A percentile compares a stretch with the other conserved stretches of the same genome.
Conservation (phyloP, 2,888 invertebrate genomes). For the Agrilus mali region DNA sequence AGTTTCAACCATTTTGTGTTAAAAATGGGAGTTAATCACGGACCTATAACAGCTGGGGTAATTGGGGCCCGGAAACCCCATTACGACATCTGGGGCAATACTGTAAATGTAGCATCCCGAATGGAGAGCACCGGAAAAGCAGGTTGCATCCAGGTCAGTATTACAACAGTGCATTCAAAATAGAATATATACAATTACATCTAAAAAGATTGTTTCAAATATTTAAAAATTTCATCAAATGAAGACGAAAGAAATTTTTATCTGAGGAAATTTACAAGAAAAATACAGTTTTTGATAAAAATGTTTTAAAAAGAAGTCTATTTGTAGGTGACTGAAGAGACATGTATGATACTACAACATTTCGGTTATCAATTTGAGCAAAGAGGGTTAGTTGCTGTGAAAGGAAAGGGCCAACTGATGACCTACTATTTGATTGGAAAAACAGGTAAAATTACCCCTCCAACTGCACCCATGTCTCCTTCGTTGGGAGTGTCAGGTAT, state of each 20-base stretch:
- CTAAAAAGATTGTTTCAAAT: no score
- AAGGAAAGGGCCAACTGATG: conserved; percentile 93
- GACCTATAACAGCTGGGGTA: conserved; percentile 90
- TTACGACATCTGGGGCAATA: conserved; percentile 95
- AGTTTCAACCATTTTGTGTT: conserved; percentile 91
- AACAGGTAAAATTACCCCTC: conserved; percentile 31
- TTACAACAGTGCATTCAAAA: conserved; percentile 3
- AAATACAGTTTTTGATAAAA: no score
- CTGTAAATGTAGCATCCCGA: conserved; percentile 91
- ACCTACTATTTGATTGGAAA: conserved; percentile 78
- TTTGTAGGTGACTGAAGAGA: conserved; percentile 84
- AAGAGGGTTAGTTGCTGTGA: conserved; percentile 87
- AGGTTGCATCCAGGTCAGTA: conserved; percentile 75
- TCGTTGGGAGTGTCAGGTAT: conserved; percentile 23
- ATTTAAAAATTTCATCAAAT: no score
- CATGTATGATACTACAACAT: conserved; percentile 72
- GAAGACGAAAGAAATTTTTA: no score
- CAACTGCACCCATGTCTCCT: conserved; percentile 29
- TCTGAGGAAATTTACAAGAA: no score
- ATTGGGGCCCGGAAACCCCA: conserved; percentile 92
- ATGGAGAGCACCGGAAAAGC: conserved; percentile 98
- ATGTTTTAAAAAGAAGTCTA: no score
- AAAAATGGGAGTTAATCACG: conserved; percentile 91
- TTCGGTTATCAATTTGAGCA: conserved; percentile 92
- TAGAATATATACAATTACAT: no score